Base-by-base conservation (phyloP, 2,797 vertebrate genomes). In the Ciconia nigra region DNA sequence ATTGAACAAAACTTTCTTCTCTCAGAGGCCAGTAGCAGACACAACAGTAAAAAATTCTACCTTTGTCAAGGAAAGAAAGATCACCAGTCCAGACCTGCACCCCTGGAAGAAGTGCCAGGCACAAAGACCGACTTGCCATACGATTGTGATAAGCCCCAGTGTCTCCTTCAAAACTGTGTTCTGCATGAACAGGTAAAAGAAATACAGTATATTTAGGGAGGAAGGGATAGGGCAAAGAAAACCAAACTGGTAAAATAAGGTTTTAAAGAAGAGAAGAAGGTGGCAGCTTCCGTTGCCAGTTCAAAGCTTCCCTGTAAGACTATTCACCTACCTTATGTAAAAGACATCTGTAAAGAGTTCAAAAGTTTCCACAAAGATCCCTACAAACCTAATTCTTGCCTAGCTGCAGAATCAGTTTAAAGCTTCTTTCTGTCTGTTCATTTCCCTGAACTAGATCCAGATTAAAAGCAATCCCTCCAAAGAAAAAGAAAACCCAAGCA, bases 371-470 rank as follows among this genome's bases (percentile, higher is more conserved):
- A 83, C 59, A 54, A 89, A 82, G 42, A 65, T 84, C 46, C 62
- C 76, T 35, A 35, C 33, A 66, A 92, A 89, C 55, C 58, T 87
- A 82, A 76, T 84, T 84, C 73, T 96, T 79, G 39, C 29, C 55
- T 82, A 79, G 51, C 49, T 94, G 54, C n/a, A 90, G 83, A 83
- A 93, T 66, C 15, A 67, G 55, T 69, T 92, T 87, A 94, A 95
- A 94, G 74, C 87, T 95, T 85, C 93, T 95, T 90, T 91, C 52
- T 67, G 18, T 46, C 46, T 80, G 70, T 92, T 96, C 31, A 39
- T 90, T 92, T 82, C 63, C 72, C 54, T 83, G 72, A 96, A 93
- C 88, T n/a, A 70, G 72, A 96, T 91, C 83, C 87, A 93, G 81
- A 93, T 95, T 92, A 91, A 87, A 87, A 93, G 15, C 67, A 95